Conservation (phyloP, 2,113 vertebrate genomes). For the Hassar affinis region DNA sequence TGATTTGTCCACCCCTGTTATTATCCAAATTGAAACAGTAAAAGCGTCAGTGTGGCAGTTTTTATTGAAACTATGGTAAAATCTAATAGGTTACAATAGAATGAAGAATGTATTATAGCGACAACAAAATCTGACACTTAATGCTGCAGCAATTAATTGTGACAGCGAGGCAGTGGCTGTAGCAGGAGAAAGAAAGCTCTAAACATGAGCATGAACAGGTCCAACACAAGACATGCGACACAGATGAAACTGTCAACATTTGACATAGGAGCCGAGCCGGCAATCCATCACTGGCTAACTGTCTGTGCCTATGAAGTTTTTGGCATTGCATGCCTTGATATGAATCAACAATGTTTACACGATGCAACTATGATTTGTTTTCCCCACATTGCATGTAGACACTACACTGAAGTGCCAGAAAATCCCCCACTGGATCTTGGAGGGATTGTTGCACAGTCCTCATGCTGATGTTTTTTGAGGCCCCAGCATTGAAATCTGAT, state of each 20-base stretch:
- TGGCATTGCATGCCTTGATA: background rate
- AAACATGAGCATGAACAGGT: background rate
- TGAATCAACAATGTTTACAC: background rate
- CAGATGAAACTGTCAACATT: background rate
- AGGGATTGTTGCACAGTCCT: too few species aligned
- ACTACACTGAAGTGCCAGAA: too few species aligned
- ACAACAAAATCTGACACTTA: background rate
- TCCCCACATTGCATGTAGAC: background rate
- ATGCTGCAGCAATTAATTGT: background rate
- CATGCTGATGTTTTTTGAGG: too few species aligned
- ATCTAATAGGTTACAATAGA: background rate
- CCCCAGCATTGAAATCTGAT: too few species aligned
- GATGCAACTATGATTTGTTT: background rate
- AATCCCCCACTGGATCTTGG: too few species aligned
- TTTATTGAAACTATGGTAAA: slow-evolving; percentile 13
- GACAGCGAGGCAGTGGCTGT: background rate
- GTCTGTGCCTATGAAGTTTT: background rate
- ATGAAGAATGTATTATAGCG: slow-evolving; percentile 11
- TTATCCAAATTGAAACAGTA: background rate
- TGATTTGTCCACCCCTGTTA: slow-evolving; percentile 2
- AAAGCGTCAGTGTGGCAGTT: background rate
- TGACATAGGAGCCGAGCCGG: background rate
- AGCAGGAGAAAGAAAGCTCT: background rate
- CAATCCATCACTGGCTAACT: background rate
- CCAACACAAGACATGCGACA: background rate